phyloP scores from a whole-genome alignment of 2,113 vertebrate genomes.

The Phycodurus eques region DNA sequence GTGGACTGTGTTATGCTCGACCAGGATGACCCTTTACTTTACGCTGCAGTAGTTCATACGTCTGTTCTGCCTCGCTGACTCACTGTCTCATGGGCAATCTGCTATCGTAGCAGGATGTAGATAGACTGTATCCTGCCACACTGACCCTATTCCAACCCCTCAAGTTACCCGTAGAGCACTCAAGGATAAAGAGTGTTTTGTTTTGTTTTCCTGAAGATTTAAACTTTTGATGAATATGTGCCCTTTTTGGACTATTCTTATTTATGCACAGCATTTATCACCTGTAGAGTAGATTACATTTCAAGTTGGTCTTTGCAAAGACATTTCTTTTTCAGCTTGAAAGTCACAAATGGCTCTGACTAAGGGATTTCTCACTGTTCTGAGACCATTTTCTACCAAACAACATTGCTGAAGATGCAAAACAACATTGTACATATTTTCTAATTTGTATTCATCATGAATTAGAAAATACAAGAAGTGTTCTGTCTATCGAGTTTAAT shows the following conservation, averaged over 20 bases:
- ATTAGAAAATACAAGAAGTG: background rate
- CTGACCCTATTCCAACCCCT: slow-evolving; percentile 36
- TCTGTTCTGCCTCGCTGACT: slow-evolving; percentile 49
- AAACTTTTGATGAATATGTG: background rate
- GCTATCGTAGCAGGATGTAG: slow-evolving; percentile 52
- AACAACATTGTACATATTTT: background rate
- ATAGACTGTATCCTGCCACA: slow-evolving; percentile 27
- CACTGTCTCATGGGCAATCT: slow-evolving; percentile 47
- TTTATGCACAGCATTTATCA: background rate
- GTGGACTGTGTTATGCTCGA: slow-evolving; percentile 37
- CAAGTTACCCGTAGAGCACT: slow-evolving; percentile 14
- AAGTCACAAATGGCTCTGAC: background rate
- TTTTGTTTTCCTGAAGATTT: background rate
- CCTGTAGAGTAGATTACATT: background rate
- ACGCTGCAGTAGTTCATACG: slow-evolving; percentile 58
- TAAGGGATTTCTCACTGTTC: too few relatives aligned
- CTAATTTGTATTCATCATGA: background rate
- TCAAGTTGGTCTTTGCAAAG: background rate
- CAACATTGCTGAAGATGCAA: too few relatives aligned
- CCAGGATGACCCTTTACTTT: slow-evolving; percentile 56
- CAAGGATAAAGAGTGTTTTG: background rate
- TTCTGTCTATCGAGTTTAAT: slow-evolving; percentile 2
- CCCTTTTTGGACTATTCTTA: background rate
- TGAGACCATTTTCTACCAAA: too few relatives aligned
- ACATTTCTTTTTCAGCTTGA: background rate